phyloP scores from a whole-genome alignment of 2,113 vertebrate genomes.

The Etheostoma spectabile region DNA sequence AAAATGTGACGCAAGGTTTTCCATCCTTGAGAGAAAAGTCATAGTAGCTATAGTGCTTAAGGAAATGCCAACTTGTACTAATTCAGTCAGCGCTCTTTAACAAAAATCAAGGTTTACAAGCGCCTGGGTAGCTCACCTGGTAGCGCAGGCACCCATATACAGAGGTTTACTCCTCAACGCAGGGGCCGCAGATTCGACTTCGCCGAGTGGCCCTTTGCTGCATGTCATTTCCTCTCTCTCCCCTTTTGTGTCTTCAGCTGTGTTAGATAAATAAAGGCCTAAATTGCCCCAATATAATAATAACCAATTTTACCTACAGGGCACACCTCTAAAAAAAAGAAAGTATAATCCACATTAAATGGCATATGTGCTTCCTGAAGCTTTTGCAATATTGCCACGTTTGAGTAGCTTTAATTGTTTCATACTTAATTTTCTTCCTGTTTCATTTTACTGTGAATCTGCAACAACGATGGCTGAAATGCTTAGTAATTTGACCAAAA shows the following conservation, averaged over 20 bases:
- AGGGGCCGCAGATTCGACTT: too few relatives aligned
- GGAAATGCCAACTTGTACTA: conserved; percentile 63
- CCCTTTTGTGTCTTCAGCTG: too few relatives aligned
- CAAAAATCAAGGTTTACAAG: conserved; percentile 28
- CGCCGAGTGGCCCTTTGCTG: too few relatives aligned
- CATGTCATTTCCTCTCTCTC: too few relatives aligned
- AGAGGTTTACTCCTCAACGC: too few relatives aligned
- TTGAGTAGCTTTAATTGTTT: background rate
- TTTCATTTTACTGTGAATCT: background rate
- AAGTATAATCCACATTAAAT: background rate
- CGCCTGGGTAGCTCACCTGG: too few relatives aligned
- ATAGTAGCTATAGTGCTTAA: conserved; percentile 14
- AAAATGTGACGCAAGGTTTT: conserved; percentile 12
- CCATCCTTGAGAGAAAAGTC: conserved; percentile 20
- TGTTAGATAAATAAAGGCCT: too few relatives aligned
- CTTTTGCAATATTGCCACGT: background rate
- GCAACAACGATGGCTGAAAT: background rate
- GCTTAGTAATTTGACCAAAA: background rate
- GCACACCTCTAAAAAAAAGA: conserved; percentile 36
- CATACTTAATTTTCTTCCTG: background rate
- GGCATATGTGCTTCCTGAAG: background rate
- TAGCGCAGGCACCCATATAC: too few relatives aligned
- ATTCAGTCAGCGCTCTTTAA: conserved; percentile 53
- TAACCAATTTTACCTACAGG: conserved; percentile 22
- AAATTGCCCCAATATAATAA: too few relatives aligned